Evolutionary conservation across 2,888 invertebrate genomes (phyloP), one percentile per base, ranked within the genome.

Genomic region (Nebria salina): DNA sequence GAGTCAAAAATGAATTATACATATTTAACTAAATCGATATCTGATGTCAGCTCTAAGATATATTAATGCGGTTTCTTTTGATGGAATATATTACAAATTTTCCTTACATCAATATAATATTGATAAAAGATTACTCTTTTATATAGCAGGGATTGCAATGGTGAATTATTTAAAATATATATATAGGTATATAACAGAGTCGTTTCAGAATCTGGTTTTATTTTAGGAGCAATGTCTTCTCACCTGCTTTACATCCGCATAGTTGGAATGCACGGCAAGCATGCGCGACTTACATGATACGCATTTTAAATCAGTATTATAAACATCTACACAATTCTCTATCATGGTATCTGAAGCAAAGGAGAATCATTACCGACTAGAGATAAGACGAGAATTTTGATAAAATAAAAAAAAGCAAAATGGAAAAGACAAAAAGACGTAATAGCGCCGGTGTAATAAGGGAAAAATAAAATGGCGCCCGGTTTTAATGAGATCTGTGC

Each of bases 281-380:
- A 13, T 13, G 68, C 68, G 15, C 68, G 20, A 68, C 6, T 25
- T 68, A 68, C 68, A 15, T 15, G 68, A 68, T 68, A 68, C n/a
- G 68, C 68, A 68, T 68, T 25, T 68, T 68, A 68, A 68, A 68
- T 68, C 68, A 26, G 20, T 54, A 54, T 54, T 54, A 54, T 54
- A 54, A 54, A 54, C 54, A 54, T 54, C 54, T 54, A 54, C 54
- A 54, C 2, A 54, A 54, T 54, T 8, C 54, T 54, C 8, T 7
- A 54, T 2, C 54, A 54, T 54, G 8, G 11, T 8, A 54, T 13
- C 11, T 1, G 54, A 54, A 26, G 68, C 26, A 26, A 26, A 20
- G 5, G 68, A 25, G 68, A 13, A 25, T 11, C 68, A 25, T 68
- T 26, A 26, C 68, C 68, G 68, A 26, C 26, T 25, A 68, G 9